Evolutionary conservation across 2,113 vertebrate species (phyloP).

Genomic region (Cryptotis parvus): DNA sequence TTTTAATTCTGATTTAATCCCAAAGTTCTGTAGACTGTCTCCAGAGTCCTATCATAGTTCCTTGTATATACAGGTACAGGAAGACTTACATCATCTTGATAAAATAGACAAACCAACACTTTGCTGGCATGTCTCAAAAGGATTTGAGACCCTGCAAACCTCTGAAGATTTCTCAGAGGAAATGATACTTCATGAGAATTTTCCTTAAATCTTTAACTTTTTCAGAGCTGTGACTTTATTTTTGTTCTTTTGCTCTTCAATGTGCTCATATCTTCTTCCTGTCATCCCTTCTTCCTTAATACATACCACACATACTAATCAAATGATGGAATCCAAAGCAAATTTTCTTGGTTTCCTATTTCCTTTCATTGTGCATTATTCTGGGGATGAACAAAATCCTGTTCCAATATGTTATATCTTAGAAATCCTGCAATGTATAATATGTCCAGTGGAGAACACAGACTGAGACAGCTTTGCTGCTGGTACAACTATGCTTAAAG

Average conservation of each 20-base stretch:
- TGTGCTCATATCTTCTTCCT: neutral
- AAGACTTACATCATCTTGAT: neutral
- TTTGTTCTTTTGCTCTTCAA: neutral
- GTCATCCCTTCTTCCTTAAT: neutral
- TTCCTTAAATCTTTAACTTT: neutral
- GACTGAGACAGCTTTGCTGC: neutral
- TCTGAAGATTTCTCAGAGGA: neutral
- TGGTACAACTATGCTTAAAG: neutral
- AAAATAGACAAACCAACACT: neutral
- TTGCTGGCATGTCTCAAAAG: neutral
- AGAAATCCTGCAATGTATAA: neutral
- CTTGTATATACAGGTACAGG: neutral
- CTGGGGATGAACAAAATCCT: neutral
- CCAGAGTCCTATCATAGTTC: neutral
- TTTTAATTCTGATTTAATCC: neutral
- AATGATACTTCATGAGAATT: neutral
- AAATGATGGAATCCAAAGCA: neutral
- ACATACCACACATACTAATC: neutral
- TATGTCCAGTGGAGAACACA: neutral
- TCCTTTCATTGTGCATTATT: neutral
- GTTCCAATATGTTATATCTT: neutral
- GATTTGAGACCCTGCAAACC: fast-evolving
- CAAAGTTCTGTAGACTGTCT: neutral
- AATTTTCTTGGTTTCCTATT: neutral
- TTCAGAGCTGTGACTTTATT: neutral